These are phyloP conservation scores for Molossus alvarezi DNA, from an alignment of 2,797 vertebrate genomes.

Conservation along the genomic window DNA sequence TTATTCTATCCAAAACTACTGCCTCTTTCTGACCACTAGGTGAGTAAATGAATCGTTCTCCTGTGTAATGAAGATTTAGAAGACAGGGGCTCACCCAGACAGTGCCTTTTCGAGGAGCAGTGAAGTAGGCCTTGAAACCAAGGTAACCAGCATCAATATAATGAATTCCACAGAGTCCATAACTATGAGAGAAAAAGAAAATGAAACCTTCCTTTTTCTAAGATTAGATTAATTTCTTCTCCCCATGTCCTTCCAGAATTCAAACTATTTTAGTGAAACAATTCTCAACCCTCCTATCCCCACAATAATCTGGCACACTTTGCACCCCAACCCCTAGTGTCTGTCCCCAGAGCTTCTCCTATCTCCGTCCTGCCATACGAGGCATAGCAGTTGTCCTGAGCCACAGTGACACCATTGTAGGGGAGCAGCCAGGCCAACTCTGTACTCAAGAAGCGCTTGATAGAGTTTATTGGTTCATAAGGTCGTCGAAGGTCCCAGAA, in stretches of 20 bases:
- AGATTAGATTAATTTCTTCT: slow-evolving; percentile 22
- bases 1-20: slow-evolving; percentile 11
- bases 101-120: slow-evolving; percentile 93
- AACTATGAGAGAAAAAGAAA: slow-evolving; percentile 87
- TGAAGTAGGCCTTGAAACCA: slow-evolving; percentile 92
- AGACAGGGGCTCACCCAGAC: slow-evolving; percentile 94
- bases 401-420: slow-evolving; percentile 93
- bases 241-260: slow-evolving; percentile 56
- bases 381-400: slow-evolving; percentile 95
- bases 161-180: slow-evolving; percentile 94
- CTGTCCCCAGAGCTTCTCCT: slow-evolving; percentile 57
- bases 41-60: slow-evolving; percentile 24
- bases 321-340: slow-evolving; percentile 52
- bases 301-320: neutral
- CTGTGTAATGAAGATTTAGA: neutral
- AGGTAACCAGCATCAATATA: slow-evolving; percentile 94
- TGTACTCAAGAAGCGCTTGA: slow-evolving; percentile 94
- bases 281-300: slow-evolving; percentile 5
- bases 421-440: slow-evolving; percentile 96
- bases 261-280: slow-evolving; percentile 21
- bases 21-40: neutral
- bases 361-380: slow-evolving; percentile 89
- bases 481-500: slow-evolving; percentile 95
- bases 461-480: slow-evolving; percentile 92
- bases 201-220: slow-evolving; percentile 46